A percentile compares a stretch with the other conserved stretches of the same genome.
Conservation (phyloP, 2,797 vertebrate genomes). For the Vireo griseus region DNA sequence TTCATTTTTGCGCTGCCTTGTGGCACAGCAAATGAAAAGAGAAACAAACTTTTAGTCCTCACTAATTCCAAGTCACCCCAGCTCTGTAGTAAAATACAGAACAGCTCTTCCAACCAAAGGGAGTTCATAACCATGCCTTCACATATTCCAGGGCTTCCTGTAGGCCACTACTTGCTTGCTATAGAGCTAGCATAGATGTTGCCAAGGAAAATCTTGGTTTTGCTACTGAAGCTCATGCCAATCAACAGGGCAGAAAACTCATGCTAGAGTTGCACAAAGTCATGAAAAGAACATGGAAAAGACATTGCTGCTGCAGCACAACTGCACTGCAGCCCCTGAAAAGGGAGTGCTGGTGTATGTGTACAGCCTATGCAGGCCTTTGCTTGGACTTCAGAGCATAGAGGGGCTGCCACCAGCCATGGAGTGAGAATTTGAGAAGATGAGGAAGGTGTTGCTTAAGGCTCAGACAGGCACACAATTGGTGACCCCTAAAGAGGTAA, state of each 20-base stretch:
- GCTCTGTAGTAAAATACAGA: background rate
- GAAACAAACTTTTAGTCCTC: background rate
- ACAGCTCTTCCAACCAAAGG: background rate
- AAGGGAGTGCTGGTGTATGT: background rate
- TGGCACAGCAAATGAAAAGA: background rate
- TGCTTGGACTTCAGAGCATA: background rate
- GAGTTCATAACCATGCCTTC: background rate
- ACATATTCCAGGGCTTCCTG: background rate
- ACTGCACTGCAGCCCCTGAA: fast-evolving
- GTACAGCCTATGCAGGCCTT: background rate
- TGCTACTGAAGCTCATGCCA: background rate
- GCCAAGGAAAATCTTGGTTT: background rate
- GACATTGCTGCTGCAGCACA: background rate
- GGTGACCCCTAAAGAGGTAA: background rate
- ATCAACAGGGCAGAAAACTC: background rate
- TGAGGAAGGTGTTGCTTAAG: background rate
- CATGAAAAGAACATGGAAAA: background rate
- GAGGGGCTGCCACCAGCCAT: background rate
- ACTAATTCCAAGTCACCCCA: background rate
- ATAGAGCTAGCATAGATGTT: background rate
- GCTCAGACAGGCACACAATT: background rate
- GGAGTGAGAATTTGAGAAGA: background rate
- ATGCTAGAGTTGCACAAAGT: background rate
- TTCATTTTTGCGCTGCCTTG: background rate
- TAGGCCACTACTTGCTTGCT: background rate